Conservation (phyloP, 2,888 invertebrate genomes). For the Eupithecia insigniata region DNA sequence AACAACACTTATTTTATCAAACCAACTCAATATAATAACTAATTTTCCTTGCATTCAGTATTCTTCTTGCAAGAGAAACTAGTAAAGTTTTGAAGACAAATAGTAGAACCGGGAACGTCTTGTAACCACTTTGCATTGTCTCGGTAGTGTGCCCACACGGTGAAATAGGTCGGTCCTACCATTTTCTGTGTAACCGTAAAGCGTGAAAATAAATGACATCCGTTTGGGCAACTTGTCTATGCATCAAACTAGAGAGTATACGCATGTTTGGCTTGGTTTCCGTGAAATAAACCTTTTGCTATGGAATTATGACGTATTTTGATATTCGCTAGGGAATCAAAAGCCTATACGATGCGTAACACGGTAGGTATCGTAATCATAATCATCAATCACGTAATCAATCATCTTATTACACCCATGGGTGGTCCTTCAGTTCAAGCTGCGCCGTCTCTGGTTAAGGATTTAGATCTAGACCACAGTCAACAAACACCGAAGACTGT, state of each 20-base stretch:
- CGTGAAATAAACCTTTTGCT: neutral
- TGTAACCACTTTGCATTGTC: constrained; percentile 51
- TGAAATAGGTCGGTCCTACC: neutral
- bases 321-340: no score
- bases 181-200: neutral
- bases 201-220: neutral
- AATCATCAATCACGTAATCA: no score
- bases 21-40: constrained; percentile 4
- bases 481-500: no score
- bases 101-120: constrained; percentile 42
- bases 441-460: no score
- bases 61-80: constrained; percentile 19
- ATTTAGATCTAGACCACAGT: no score
- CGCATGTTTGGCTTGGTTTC: no score
- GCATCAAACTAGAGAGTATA: neutral
- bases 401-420: no score
- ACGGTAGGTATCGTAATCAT: no score
- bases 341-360: no score
- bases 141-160: constrained; percentile 36
- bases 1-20: neutral
- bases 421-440: no score
- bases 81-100: constrained; percentile 35
- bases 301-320: neutral
- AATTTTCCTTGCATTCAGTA: constrained; percentile 8
- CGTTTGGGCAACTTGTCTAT: neutral